Base-by-base conservation (phyloP, 2,113 vertebrate genomes). In the Sinosuthora webbiana region DNA sequence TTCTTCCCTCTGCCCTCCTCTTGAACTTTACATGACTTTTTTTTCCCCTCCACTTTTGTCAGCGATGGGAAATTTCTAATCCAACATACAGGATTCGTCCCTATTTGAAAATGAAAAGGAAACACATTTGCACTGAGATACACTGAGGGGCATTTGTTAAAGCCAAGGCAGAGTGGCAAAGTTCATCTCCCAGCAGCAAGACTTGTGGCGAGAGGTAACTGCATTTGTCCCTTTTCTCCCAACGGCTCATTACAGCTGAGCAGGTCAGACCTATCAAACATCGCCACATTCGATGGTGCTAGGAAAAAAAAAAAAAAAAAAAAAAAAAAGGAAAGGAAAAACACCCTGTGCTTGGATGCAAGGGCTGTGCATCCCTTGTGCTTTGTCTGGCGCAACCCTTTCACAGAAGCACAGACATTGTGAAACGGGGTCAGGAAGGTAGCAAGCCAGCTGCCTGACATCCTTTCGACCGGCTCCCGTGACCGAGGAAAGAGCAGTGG, bases 41-140 rank as follows among this genome's bases (percentile, higher is more conserved):
- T 83, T 84, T 73, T 6, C 73, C 77, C 88, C 49, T 96, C 25
- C 53, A 96, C 90, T 90, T 95, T 96, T 97, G 96, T 95, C 73
- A 92, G 30, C 0, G 83, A 97, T 97, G 95, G 90, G 96, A 96
- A 96, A 97, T 96, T 95, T 96, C 96, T 96, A 94, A 97, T 97
- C 86, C 73, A 94, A 96, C 95, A 96, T 96, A 87, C 92, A 94
- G 83, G 88, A 96, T 96, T 90, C 76, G 0, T 96, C 94, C 95
- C 92, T 83, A 96, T 97, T 97, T 97, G 96, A 97, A 96, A 97
- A 97, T 96, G 96, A 97, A 97, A 97, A 97, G 95, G 93, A 96
- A 97, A 87, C 94, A 69, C 95, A 97, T 96, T 97, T 96, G 95
- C 92, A 93, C 90, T 65, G 79, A 92, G 90, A 94, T 96, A 83